These are phyloP conservation scores for Drosophila tripunctata DNA, from an alignment of 2,888 invertebrate species.

Conservation along the genomic window DNA sequence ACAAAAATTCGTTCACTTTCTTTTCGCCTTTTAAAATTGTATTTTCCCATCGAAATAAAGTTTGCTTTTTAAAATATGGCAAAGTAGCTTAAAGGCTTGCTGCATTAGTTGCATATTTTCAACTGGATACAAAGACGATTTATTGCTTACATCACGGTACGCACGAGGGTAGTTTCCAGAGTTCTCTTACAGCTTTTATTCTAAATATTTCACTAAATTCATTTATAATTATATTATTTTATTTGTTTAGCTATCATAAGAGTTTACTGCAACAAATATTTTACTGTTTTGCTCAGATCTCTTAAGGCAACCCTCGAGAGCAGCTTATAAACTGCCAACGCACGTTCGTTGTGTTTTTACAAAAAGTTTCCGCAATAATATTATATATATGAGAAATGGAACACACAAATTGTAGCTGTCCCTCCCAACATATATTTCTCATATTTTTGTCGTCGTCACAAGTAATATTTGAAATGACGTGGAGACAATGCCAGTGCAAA, in stretches of 20 bases:
- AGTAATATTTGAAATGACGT: background rate
- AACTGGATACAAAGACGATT: conserved; percentile 24
- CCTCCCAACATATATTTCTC: conserved; percentile 6
- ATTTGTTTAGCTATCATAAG: background rate
- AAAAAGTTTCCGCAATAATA: conserved; percentile 32
- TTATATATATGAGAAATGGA: conserved; percentile 46
- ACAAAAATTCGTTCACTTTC: conserved; percentile 3
- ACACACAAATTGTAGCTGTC: conserved; percentile 34
- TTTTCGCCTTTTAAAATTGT: background rate
- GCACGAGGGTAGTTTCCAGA: background rate
- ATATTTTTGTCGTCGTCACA: conserved; percentile 4
- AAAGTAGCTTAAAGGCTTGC: conserved; percentile 70
- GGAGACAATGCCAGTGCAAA: background rate
- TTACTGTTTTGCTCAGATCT: background rate
- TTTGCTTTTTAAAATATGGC: conserved; percentile 36
- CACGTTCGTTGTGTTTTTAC: conserved; percentile 21
- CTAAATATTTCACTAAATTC: no score
- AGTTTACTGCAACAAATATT: background rate
- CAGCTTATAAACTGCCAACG: conserved; percentile 38
- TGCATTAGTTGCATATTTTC: conserved; percentile 27
- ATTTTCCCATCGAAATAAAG: conserved; percentile 15
- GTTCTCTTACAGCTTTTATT: no score
- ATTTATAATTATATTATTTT: background rate
- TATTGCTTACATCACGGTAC: conserved; percentile 18
- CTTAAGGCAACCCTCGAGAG: background rate